Evolutionary conservation across 1,140 invertebrate genomes (phyloP).

Genomic region (Drosophila lacteicornis): DNA sequence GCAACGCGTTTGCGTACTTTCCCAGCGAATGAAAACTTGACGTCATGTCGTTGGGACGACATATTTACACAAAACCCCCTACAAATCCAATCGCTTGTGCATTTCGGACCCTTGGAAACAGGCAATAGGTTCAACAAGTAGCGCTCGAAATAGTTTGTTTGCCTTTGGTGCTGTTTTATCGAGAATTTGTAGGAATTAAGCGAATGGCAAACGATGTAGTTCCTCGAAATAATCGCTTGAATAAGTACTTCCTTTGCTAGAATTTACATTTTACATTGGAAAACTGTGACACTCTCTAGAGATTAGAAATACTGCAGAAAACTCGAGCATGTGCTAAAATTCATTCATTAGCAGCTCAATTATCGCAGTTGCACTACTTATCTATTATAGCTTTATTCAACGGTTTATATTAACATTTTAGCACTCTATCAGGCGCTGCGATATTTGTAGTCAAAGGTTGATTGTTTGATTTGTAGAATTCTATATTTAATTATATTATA

Average conservation of each 20-base stretch:
- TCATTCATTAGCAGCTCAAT: slow-evolving; percentile 11
- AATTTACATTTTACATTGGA: background rate
- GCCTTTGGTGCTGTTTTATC: background rate
- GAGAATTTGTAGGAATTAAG: background rate
- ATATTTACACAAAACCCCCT: slow-evolving; percentile 9
- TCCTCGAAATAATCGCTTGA: background rate
- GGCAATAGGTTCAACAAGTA: slow-evolving; percentile 20
- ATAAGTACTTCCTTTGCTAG: background rate
- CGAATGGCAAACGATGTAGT: background rate
- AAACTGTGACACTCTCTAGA: background rate
- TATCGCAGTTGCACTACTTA: slow-evolving; percentile 7
- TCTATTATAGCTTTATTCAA: background rate
- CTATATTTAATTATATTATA: too few species aligned
- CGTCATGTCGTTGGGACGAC: slow-evolving; percentile 19
- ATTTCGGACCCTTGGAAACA: slow-evolving; percentile 18
- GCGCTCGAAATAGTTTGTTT: background rate
- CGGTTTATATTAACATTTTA: slow-evolving; percentile 7
- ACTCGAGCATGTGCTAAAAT: background rate
- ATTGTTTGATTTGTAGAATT: too few species aligned
- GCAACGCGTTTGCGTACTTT: slow-evolving; percentile 18
- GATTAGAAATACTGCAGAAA: background rate
- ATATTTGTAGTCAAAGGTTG: too few species aligned
- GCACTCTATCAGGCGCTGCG: background rate
- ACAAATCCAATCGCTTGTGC: slow-evolving; percentile 12
- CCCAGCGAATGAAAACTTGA: slow-evolving; percentile 10